A percentile compares a stretch with the other conserved stretches of the same genome.
These are phyloP conservation scores for Andrena chrysosceles DNA, from an alignment of 2,888 invertebrate species.

Conservation along the genomic window DNA sequence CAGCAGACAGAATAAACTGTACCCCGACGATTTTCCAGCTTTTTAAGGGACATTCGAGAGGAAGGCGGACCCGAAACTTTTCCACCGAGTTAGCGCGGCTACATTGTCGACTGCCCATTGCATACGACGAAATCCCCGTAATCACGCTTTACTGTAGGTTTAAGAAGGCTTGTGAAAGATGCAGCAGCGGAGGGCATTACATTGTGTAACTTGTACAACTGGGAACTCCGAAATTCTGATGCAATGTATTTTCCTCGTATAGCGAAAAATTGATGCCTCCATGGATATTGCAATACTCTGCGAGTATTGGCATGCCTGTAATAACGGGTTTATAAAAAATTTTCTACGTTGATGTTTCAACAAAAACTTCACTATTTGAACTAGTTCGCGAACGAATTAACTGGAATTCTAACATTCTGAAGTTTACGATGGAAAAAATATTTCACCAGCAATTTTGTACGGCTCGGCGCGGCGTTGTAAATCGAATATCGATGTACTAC, in stretches of 20 bases:
- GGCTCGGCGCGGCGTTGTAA: not conserved
- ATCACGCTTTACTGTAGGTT: constrained; percentile 19
- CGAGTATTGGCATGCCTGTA: not conserved
- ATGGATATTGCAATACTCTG: not conserved
- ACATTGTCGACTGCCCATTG: constrained; percentile 10
- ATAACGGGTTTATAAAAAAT: not conserved
- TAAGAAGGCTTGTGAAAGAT: not conserved
- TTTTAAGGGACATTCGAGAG: constrained; percentile 36
- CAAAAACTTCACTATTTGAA: not conserved
- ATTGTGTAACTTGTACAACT: not conserved
- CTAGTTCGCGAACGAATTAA: not conserved
- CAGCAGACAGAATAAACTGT: constrained; percentile 31
- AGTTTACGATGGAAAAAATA: not conserved
- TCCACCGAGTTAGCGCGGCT: not conserved
- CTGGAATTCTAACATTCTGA: not conserved
- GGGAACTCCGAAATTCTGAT: not conserved
- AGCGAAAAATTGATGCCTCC: not conserved
- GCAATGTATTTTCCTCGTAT: not conserved
- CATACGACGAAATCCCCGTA: constrained; percentile 4
- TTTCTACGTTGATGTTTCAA: not conserved
- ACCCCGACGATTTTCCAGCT: constrained; percentile 30
- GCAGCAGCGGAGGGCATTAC: not conserved
- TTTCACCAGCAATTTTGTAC: not conserved
- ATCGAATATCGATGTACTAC: not conserved
- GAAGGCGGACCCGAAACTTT: constrained; percentile 27